Percentiles rank a stretch among this genome's conserved stretches.
Evolutionary conservation across 2,888 invertebrate species (phyloP).

Genomic region (Trachelus iudaicus): DNA sequence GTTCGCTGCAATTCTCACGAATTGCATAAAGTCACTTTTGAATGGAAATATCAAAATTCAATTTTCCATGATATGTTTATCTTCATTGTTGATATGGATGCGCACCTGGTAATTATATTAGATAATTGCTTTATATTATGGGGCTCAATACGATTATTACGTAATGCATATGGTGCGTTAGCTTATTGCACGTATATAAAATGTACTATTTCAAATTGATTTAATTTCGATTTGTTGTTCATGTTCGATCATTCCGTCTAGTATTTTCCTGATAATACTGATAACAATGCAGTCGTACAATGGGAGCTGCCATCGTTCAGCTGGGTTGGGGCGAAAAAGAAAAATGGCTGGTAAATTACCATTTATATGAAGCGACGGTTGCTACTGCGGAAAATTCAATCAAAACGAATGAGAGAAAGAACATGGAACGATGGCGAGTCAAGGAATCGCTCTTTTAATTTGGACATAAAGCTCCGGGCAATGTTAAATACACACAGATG

Average conservation of each 20-base stretch:
- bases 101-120: too few relatives aligned
- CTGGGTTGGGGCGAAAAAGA: not conserved
- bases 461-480: not conserved
- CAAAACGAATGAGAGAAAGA: not conserved
- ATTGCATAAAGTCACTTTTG: not conserved
- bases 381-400: not conserved
- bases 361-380: slow-evolving; percentile 6
- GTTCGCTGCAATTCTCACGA: not conserved
- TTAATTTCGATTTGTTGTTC: not conserved
- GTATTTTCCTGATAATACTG: not conserved
- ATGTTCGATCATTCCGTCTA: not conserved
- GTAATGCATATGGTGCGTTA: too few relatives aligned
- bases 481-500: not conserved
- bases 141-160: too few relatives aligned
- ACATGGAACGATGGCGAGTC: not conserved
- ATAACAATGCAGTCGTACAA: not conserved
- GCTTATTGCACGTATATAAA: not conserved
- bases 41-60: not conserved
- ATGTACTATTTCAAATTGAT: not conserved
- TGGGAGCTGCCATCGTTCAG: not conserved
- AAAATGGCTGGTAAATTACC: not conserved
- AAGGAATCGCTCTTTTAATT: not conserved
- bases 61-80: not conserved
- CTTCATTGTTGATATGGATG: too few relatives aligned
- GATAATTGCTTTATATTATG: too few relatives aligned